These are phyloP conservation scores for Taurulus bubalis DNA, from an alignment of 2,113 vertebrate species.

Conservation along the genomic window DNA sequence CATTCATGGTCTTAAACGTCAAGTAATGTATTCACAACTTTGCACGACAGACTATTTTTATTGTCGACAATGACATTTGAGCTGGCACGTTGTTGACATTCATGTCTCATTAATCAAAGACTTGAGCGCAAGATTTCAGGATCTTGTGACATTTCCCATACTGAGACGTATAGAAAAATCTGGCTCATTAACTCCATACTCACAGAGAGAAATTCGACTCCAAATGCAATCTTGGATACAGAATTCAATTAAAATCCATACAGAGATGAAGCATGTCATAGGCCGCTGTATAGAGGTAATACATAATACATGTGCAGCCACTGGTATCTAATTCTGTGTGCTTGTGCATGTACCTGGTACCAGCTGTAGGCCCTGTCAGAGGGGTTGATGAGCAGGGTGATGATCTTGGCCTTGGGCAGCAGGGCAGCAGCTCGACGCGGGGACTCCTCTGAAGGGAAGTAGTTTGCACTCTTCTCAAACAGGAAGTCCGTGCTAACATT, in stretches of 20 bases:
- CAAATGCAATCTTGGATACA: slow-evolving; percentile 10
- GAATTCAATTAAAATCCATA: slow-evolving; percentile 39
- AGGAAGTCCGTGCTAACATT: slow-evolving; percentile 95
- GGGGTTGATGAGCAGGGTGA: slow-evolving; percentile 96
- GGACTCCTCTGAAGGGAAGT: slow-evolving; percentile 96
- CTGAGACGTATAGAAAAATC: slow-evolving; percentile 20
- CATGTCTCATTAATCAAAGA: slow-evolving; percentile 45
- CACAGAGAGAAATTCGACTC: background rate
- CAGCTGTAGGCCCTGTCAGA: slow-evolving; percentile 97
- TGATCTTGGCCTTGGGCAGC: slow-evolving; percentile 95
- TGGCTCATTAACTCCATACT: slow-evolving; percentile 28
- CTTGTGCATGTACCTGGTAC: slow-evolving; percentile 89
- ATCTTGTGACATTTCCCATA: slow-evolving; percentile 29
- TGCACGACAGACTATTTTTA: background rate
- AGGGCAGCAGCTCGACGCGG: slow-evolving; percentile 91
- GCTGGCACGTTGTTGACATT: slow-evolving; percentile 38
- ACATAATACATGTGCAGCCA: background rate
- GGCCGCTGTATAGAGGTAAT: background rate
- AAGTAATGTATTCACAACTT: background rate
- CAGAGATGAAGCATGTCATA: slow-evolving; percentile 9
- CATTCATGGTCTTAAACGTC: background rate
- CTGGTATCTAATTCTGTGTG: slow-evolving; percentile 11
- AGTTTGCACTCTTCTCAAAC: slow-evolving; percentile 98
- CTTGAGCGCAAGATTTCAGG: background rate
- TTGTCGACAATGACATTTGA: slow-evolving; percentile 25